Evolutionary conservation across 2,113 vertebrate species (phyloP), one percentile per base, ranked within the genome.

Genomic region (Poeciliopsis turrubarensis): DNA sequence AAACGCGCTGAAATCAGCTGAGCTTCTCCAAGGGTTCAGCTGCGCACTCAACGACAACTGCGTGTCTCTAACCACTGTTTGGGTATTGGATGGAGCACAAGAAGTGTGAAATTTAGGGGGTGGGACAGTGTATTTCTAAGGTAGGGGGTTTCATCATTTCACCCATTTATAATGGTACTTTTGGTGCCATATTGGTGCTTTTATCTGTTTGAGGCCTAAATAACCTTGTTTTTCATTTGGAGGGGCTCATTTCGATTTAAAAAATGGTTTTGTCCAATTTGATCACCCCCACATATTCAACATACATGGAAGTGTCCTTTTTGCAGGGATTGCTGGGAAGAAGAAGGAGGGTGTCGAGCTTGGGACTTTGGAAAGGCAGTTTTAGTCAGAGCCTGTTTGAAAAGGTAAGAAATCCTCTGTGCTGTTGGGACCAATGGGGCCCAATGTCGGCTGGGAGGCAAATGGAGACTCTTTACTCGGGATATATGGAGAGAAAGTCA

Each of bases 281-380:
- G 89, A 64, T 88, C 94, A 95, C 94, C 94, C 94, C 95, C 93
- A 86, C 91, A 91, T 67, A 84, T 78, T 90, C 82, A 90, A 89
- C 91, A 79, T 73, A 94, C 89, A 94, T 95, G 94, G 95, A 93
- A 91, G 91, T 93, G 89, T 90, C 94, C 92, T 88, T 93, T 88
- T 94, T 94, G 95, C 94, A 94, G 92, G 93, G 95, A 92, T 94
- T 95, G 89, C 93, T 95, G 94, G 94, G 94, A 95, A 95, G 94
- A 94, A 95, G 94, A 94, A 92, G 90, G 86, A 93, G 91, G 87
- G 74, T 89, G 83, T 80, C 91, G 88, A 91, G 86, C 69, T 89
- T 87, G 83, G 80, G 91, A 89, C 85, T 90, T 80, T 91, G 86
- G 77, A 86, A 70, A 87, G 74, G n/a, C 62, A 90, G 77, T 60